Evolutionary conservation across 1,140 invertebrate genomes (phyloP).

Genomic region (Magallana gigas): DNA sequence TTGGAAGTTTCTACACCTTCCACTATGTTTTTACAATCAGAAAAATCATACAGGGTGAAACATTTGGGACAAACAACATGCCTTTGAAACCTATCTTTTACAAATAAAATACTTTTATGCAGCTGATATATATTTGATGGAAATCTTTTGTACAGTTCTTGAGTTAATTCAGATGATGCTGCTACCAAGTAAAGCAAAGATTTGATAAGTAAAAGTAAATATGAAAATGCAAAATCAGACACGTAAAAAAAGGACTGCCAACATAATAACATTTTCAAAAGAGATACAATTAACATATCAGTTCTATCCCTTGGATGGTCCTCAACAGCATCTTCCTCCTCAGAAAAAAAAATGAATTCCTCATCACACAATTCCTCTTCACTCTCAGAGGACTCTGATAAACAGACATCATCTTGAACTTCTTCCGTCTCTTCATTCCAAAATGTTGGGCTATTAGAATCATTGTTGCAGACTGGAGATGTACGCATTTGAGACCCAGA

Average conservation of each 20-base stretch:
- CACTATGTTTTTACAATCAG: not conserved
- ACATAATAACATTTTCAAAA: not conserved
- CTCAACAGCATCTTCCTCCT: not conserved
- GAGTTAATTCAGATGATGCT: not conserved
- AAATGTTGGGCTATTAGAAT: not conserved
- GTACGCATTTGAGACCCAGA: no score
- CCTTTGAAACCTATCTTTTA: not conserved
- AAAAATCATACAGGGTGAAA: constrained; percentile 42
- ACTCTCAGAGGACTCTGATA: constrained; percentile 2
- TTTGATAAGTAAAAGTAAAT: not conserved
- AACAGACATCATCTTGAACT: not conserved
- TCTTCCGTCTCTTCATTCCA: not conserved
- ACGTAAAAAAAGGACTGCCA: not conserved
- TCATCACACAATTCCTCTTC: not conserved
- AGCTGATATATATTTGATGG: constrained; percentile 23
- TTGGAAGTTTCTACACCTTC: constrained; percentile 42
- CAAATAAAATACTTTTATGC: not conserved
- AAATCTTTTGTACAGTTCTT: not conserved
- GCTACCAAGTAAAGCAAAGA: not conserved
- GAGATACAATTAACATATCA: not conserved
- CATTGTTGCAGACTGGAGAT: no score
- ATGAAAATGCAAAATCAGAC: not conserved
- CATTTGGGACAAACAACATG: constrained; percentile 51
- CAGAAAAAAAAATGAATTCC: not conserved
- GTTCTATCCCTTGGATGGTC: not conserved